Evolutionary conservation across 2,797 vertebrate genomes (phyloP).

Genomic region (Melanotaenia parkinsoni): DNA sequence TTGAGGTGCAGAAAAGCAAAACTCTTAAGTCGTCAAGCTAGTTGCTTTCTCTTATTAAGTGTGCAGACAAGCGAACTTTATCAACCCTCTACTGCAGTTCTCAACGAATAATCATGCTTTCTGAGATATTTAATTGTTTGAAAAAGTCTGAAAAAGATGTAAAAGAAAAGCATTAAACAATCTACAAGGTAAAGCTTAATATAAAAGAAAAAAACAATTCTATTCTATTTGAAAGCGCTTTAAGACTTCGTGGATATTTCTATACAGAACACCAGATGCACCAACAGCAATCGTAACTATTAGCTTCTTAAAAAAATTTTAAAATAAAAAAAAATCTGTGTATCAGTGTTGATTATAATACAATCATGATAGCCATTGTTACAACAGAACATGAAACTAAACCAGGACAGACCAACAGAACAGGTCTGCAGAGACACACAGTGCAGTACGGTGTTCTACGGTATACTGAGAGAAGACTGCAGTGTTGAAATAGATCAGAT

Average conservation of each 20-base stretch:
- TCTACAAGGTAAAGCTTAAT: not conserved
- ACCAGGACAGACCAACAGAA: slow-evolving; percentile 81
- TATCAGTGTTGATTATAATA: slow-evolving; percentile 27
- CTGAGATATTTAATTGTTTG: not conserved
- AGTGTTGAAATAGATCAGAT: slow-evolving; percentile 78
- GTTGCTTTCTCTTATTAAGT: not conserved
- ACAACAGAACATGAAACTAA: slow-evolving; percentile 76
- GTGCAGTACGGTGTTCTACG: slow-evolving; percentile 66
- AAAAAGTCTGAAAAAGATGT: not conserved
- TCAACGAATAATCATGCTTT: not conserved
- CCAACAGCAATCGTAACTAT: slow-evolving; percentile 19
- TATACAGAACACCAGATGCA: not conserved
- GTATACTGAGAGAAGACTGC: slow-evolving; percentile 71
- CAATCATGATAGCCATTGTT: slow-evolving; percentile 47
- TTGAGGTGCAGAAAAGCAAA: not conserved
- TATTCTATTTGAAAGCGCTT: slow-evolving; percentile 4
- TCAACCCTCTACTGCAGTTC: slow-evolving; percentile 1
- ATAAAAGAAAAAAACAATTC: not conserved
- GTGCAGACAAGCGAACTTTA: not conserved
- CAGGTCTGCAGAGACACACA: slow-evolving; percentile 84
- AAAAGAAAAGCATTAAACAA: not conserved
- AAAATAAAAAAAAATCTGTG: not conserved
- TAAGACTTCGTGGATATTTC: not conserved
- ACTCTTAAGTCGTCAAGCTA: not conserved
- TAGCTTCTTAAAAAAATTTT: slow-evolving; percentile 1